Evolutionary conservation across 2,888 invertebrate genomes (phyloP), one percentile per base, ranked within the genome.

Genomic region (Prosopocoilus inquinatus): DNA sequence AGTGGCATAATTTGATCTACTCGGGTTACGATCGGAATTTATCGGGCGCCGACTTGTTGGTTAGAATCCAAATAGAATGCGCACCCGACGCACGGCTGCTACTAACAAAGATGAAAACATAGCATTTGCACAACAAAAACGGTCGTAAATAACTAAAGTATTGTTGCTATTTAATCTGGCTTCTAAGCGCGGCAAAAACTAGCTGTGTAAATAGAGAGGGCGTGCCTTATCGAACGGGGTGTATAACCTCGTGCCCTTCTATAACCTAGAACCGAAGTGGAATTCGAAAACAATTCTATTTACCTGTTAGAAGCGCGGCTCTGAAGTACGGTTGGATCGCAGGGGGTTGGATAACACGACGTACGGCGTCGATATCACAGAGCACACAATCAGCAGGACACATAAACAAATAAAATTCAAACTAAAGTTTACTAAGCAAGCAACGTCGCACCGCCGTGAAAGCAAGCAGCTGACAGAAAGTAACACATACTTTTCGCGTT

Each of bases 391-490:
- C 72, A 71, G 74, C 75, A 67, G 71, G 72, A 74, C 75, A 76
- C 74, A 73, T 71, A 75, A 76, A 76, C 72, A 76, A 76, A 75
- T 74, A 70, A 75, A 75, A 74, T 70, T 70, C 64, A 71, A 74
- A 75, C 71, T 74, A 75, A 76, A 75, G 71, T 74, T 73, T 75
- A 76, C 75, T 72, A 76, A 76, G 75, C 75, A 76, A 76, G 76
- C 76, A 67, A 75, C 73, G 74, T 75, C 83, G 83, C 81, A 84
- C 82, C 83, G 81, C 83, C 82, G 83, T 83, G 83, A 80, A 84
- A 77, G 84, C 84, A 83, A 84, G 84, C 84, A 84, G 84, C 84
- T 84, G 84, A 84, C 84, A 83, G 76, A 75, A 75, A 74, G 65
- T 68, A 66, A 58, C 67, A 66, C 66, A 65, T 66, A 64, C 69